phyloP scores from a whole-genome alignment of 2,888 invertebrate genomes.

The Zootermopsis nevadensis region DNA sequence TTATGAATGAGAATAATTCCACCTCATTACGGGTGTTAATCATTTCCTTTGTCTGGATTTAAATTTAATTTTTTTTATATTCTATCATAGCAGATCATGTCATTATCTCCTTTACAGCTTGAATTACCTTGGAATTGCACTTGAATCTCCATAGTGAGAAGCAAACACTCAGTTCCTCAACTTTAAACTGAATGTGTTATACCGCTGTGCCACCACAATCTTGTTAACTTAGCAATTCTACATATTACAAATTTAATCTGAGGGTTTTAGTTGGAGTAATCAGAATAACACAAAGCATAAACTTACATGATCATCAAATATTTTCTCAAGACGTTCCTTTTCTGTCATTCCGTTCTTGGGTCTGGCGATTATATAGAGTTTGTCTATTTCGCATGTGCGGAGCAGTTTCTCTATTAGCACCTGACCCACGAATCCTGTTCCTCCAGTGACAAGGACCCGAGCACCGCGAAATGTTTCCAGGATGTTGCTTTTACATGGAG shows the following conservation, averaged over 20 bases:
- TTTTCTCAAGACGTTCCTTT: background rate
- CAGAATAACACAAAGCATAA: background rate
- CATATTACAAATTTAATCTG: background rate
- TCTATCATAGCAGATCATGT: no score
- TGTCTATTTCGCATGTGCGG: conserved; percentile 81
- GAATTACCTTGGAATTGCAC: no score
- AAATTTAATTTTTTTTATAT: no score
- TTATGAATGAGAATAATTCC: background rate
- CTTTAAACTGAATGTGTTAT: background rate
- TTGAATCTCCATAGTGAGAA: no score
- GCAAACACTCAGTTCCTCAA: background rate
- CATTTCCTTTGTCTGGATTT: no score
- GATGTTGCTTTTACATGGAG: conserved; percentile 61
- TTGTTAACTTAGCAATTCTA: background rate
- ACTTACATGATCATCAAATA: background rate
- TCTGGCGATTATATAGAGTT: conserved; percentile 82
- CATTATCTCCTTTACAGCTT: no score
- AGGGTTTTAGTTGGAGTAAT: background rate
- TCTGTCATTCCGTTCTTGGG: conserved; percentile 71
- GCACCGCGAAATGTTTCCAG: conserved; percentile 75
- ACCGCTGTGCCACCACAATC: background rate
- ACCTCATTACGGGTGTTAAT: background rate
- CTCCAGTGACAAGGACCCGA: conserved; percentile 82
- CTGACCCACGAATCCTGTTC: conserved; percentile 89
- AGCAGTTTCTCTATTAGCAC: conserved; percentile 87